These are phyloP conservation scores for Lycaon pictus DNA, from an alignment of 2,113 vertebrate genomes.

Conservation along the genomic window DNA sequence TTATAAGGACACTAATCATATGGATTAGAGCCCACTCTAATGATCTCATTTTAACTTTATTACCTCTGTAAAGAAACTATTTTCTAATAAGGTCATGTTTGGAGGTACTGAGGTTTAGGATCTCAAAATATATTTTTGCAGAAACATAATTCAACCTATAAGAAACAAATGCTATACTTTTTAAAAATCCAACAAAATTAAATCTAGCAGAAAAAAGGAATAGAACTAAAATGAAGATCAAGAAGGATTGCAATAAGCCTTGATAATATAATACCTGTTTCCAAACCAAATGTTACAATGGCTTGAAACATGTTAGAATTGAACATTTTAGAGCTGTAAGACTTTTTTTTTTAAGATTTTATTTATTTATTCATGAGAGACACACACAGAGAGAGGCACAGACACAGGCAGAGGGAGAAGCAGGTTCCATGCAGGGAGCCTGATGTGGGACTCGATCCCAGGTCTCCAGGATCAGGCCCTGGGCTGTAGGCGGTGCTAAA, in stretches of 20 bases:
- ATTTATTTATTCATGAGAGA: no score
- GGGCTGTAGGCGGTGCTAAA: no score
- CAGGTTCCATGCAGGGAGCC: no score
- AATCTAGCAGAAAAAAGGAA: neutral
- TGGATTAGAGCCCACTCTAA: neutral
- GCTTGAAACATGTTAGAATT: neutral
- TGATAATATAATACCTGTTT: neutral
- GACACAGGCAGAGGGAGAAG: no score
- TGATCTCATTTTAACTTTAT: conserved; percentile 8
- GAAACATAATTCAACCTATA: neutral
- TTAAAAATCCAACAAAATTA: neutral
- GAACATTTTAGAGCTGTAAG: neutral
- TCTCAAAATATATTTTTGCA: neutral
- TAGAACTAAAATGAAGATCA: neutral
- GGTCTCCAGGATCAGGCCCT: no score
- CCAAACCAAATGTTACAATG: conserved; percentile 33
- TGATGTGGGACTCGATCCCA: no score
- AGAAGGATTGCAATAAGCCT: neutral
- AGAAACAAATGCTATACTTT: neutral
- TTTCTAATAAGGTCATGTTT: neutral
- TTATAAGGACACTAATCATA: neutral
- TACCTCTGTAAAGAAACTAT: neutral
- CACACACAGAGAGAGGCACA: no score
- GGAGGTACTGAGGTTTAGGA: neutral
- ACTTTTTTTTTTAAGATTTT: neutral